Base-by-base conservation (phyloP, 2,888 invertebrate species). In the Parnassius apollo region DNA sequence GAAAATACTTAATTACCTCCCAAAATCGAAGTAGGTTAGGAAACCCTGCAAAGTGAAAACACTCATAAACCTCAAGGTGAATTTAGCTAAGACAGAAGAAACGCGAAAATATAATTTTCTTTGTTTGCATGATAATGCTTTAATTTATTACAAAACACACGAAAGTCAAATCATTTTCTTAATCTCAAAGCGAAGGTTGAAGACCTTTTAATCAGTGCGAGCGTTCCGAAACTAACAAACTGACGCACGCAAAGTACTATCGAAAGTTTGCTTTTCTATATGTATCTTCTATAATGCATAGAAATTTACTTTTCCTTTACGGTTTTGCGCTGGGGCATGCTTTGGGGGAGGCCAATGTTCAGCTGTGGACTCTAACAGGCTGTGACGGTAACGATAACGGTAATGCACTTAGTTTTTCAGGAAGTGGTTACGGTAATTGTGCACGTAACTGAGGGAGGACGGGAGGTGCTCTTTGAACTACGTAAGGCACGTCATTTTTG, bases 191-290 rank as follows among this genome's bases (percentile, higher is more conserved):
- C 12, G 46, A 56, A 56, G 56, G 56, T 56, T 13, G 45, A 56
- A 46, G 56, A 48, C 56, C 48, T 56, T 56, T 56, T 56, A 56
- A 56, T 56, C 35, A 35, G 25, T 46, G 13, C 22, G 12, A 12
- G 46, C 48, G 18, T 4, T 25, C 12, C 57, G 57, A 13, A 49
- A 57, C 42, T 25, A 42, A 35, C 57, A 42, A 42, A 13, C 49
- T 57, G 57, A 57, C 42, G 49, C 57, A 49, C 9, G 35, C 25
- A 10, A 2, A 8, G n/a, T 48, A 49, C 42, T 42, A 49, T 45
- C 46, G 45, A 52, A 52, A 10, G 2, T 42, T 42, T 42, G 35
- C 53, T 42, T 13, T 53, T 53, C 22, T n/a, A 46, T n/a, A 46
- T 46, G 1, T 18, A 18, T 18, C 18, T 18, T 18, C 18, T 18